phyloP scores from a whole-genome alignment of 2,797 vertebrate species.

The Aselliscus stoliczkanus region DNA sequence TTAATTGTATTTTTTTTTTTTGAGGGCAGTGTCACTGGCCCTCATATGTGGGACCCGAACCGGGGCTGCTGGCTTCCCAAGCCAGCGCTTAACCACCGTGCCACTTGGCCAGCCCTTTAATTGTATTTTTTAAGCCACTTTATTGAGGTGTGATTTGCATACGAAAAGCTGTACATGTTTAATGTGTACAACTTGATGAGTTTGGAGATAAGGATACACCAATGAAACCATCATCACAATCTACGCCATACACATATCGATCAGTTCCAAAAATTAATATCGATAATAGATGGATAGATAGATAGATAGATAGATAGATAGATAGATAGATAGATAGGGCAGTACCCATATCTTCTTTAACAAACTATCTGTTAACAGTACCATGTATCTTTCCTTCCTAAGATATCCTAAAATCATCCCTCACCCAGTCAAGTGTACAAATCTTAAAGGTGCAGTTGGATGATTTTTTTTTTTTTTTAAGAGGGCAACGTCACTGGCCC shows the following conservation, averaged over 20 bases:
- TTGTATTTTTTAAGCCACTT: neutral
- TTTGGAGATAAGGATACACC: neutral
- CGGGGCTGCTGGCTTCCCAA: no score
- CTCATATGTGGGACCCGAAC: no score
- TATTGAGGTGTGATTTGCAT: neutral
- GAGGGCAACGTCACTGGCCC: no score
- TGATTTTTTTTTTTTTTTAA: no score
- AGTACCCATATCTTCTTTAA: neutral
- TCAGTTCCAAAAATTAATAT: neutral
- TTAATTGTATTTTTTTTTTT: neutral
- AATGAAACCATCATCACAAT: neutral
- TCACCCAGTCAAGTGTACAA: neutral
- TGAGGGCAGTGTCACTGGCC: no score
- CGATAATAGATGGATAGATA: no score
- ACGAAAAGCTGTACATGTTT: neutral
- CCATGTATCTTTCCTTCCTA: neutral
- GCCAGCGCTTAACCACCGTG: no score
- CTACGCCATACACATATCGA: neutral
- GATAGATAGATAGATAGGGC: neutral
- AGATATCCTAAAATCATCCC: neutral
- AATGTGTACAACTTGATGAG: neutral
- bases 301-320: no score
- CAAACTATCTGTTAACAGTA: no score
- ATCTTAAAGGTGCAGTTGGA: neutral
- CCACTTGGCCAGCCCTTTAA: no score